Evolutionary conservation across 2,888 invertebrate genomes (phyloP).

Genomic region (Steinernema carpocapsae): DNA sequence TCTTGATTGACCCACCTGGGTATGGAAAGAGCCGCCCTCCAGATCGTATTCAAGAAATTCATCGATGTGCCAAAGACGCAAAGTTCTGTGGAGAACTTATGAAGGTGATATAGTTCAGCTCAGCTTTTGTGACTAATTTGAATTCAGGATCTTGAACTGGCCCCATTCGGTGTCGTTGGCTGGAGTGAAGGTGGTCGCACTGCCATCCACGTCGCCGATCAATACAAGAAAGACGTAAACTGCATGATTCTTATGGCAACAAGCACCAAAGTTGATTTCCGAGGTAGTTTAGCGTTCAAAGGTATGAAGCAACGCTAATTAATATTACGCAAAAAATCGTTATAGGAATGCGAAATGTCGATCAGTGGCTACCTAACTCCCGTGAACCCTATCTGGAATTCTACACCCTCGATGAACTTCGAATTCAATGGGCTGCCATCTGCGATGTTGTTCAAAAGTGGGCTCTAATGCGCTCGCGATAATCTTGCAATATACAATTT

Average conservation of each 20-base stretch:
- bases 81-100: slow-evolving; percentile 63
- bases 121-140: background rate
- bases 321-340: background rate
- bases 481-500: slow-evolving; percentile 2
- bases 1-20: slow-evolving; percentile 67
- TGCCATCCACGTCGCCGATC: slow-evolving; percentile 64
- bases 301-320: slow-evolving; percentile 40
- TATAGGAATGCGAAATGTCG: slow-evolving; percentile 66
- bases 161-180: slow-evolving; percentile 50
- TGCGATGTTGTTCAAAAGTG: slow-evolving; percentile 66
- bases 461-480: slow-evolving; percentile 32
- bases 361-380: slow-evolving; percentile 64
- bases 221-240: slow-evolving; percentile 55
- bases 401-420: slow-evolving; percentile 60
- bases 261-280: slow-evolving; percentile 61
- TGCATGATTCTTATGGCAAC: slow-evolving; percentile 61
- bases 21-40: slow-evolving; percentile 66
- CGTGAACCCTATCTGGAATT: slow-evolving; percentile 62
- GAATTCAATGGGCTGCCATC: slow-evolving; percentile 66
- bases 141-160: slow-evolving; percentile 41
- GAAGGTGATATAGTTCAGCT: slow-evolving; percentile 46
- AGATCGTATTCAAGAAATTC: slow-evolving; percentile 64
- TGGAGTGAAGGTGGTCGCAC: slow-evolving; percentile 55
- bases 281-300: slow-evolving; percentile 66
- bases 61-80: slow-evolving; percentile 64